A percentile compares a stretch with the other conserved stretches of the same genome.
Conservation (phyloP, 1,140 invertebrate species). For the Camponotus floridanus region DNA sequence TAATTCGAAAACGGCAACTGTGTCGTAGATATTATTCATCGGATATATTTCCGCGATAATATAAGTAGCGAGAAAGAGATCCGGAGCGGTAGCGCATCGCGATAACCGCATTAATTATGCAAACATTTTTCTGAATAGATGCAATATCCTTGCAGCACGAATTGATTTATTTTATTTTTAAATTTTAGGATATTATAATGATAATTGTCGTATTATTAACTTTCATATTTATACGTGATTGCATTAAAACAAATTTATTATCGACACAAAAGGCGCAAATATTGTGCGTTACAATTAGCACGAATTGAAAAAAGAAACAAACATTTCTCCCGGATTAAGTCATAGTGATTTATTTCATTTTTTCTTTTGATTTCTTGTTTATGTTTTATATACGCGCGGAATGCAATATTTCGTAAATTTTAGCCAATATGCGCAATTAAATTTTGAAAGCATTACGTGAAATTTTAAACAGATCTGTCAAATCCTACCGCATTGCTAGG, state of each 20-base stretch:
- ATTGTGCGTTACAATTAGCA: slow-evolving; percentile 9
- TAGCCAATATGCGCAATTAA: slow-evolving; percentile 26
- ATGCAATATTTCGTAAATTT: slow-evolving; percentile 23
- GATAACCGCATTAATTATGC: slow-evolving; percentile 61
- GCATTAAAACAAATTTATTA: slow-evolving; percentile 26
- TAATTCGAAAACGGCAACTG: slow-evolving; percentile 73
- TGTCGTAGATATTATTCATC: slow-evolving; percentile 71
- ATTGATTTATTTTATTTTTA: slow-evolving; percentile 38
- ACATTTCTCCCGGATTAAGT: not conserved
- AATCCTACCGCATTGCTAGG: slow-evolving; percentile 38
- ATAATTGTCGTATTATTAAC: slow-evolving; percentile 5
- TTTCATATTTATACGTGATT: not conserved
- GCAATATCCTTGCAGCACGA: slow-evolving; percentile 24
- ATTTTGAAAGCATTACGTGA: slow-evolving; percentile 46
- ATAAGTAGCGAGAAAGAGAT: slow-evolving; percentile 32
- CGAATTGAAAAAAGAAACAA: not conserved
- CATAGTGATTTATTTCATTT: slow-evolving; percentile 22
- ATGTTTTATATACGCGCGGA: not conserved
- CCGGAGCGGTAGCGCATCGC: slow-evolving; percentile 23
- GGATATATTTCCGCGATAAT: slow-evolving; percentile 52
- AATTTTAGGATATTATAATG: slow-evolving; percentile 34
- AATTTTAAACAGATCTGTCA: slow-evolving; percentile 53
- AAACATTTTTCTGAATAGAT: slow-evolving; percentile 59
- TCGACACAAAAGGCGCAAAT: not conserved
- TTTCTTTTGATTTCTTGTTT: slow-evolving; percentile 4